These are phyloP conservation scores for Zelostemma sp. DNA, from an alignment of 1,140 invertebrate species.

Conservation along the genomic window DNA sequence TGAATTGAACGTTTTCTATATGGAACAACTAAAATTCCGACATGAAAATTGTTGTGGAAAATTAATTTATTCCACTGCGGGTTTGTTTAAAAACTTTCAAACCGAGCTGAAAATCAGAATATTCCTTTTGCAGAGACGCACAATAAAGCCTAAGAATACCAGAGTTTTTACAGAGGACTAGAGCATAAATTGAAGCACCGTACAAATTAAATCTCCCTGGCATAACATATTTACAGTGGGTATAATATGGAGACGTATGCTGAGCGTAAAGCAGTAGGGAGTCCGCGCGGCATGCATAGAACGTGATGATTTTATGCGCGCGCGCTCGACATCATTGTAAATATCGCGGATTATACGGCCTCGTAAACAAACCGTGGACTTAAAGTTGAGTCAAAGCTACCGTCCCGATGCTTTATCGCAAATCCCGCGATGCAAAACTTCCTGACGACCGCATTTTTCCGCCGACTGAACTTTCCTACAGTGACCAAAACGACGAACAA, in stretches of 20 bases:
- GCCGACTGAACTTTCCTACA: neutral
- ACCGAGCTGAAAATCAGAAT: too few relatives aligned
- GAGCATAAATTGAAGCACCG: conserved; percentile 50
- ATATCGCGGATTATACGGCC: conserved; percentile 63
- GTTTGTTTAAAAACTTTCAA: too few relatives aligned
- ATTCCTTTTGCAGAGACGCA: too few relatives aligned
- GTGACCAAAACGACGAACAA: too few relatives aligned
- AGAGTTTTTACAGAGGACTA: conserved; percentile 24
- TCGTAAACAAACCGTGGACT: conserved; percentile 59
- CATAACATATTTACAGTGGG: conserved; percentile 57
- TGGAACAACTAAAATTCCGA: too few relatives aligned
- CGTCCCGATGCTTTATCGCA: too few relatives aligned
- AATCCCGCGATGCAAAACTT: conserved; percentile 29
- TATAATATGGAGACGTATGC: conserved; percentile 55
- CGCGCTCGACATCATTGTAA: conserved; percentile 65
- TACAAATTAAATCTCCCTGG: conserved; percentile 55
- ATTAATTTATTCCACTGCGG: too few relatives aligned
- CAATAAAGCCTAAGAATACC: neutral
- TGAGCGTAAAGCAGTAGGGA: conserved; percentile 64
- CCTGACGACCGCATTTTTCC: conserved; percentile 24
- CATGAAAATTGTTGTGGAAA: too few relatives aligned
- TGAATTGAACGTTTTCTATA: too few relatives aligned
- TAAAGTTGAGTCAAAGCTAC: conserved; percentile 39
- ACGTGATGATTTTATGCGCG: conserved; percentile 60
- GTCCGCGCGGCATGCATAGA: conserved; percentile 49